phyloP scores from a whole-genome alignment of 2,888 invertebrate genomes.

The Scaptomyza caliginosa region DNA sequence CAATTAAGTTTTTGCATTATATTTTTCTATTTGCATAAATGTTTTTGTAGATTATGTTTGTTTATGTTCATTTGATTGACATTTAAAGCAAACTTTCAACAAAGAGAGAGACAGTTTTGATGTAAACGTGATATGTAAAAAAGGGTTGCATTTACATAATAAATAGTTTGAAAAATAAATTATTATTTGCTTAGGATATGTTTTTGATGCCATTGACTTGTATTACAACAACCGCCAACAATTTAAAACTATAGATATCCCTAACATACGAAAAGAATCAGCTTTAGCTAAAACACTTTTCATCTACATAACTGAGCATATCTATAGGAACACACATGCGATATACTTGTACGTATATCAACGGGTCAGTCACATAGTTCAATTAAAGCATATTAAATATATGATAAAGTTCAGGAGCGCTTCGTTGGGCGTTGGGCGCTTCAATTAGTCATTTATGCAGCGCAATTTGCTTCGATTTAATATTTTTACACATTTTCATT shows the following conservation, averaged over 20 bases:
- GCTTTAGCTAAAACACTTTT: not conserved
- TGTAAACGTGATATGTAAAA: not conserved
- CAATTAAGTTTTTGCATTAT: constrained; percentile 60
- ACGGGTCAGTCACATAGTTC: constrained; percentile 75
- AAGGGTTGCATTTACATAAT: constrained; percentile 61
- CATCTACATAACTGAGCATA: constrained; percentile 23
- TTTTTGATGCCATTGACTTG: constrained; percentile 3
- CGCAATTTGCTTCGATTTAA: not conserved
- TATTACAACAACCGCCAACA: constrained; percentile 12
- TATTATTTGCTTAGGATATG: constrained; percentile 36
- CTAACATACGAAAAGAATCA: not conserved
- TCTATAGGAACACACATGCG: constrained; percentile 4
- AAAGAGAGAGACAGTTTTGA: not conserved
- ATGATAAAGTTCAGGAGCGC: constrained; percentile 54
- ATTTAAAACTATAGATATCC: not conserved
- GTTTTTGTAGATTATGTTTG: constrained; percentile 9
- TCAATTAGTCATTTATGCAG: not conserved
- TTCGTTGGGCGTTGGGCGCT: not conserved
- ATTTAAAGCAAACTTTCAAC: constrained; percentile 21
- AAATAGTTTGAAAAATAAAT: constrained; percentile 17
- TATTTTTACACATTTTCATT: not conserved
- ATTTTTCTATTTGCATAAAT: constrained; percentile 35
- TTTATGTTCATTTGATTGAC: constrained; percentile 62
- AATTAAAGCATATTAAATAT: constrained; percentile 69
- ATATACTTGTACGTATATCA: constrained; percentile 8